Percentiles rank a stretch among this genome's conserved stretches.
Conservation (phyloP, 2,797 vertebrate species). For the Spheniscus humboldti region DNA sequence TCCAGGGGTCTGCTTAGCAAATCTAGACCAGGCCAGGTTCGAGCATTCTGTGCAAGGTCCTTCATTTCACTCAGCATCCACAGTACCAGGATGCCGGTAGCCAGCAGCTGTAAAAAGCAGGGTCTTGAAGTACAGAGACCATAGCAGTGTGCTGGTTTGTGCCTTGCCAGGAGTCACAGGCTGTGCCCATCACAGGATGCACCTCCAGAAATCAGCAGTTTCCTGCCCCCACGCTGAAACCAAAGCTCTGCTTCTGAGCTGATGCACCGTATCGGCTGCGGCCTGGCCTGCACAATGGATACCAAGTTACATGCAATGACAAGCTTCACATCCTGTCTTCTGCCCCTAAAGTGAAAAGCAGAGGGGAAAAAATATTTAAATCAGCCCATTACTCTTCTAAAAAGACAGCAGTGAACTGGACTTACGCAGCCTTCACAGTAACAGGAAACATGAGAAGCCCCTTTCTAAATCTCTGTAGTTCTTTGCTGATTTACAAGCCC, state of each 20-base stretch:
- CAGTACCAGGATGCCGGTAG: fast-evolving
- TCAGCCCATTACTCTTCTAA: neutral
- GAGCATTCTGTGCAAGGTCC: neutral
- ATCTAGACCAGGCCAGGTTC: neutral
- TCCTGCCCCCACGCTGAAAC: fast-evolving
- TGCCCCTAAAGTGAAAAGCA: neutral
- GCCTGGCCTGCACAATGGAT: neutral
- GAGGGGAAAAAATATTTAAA: neutral
- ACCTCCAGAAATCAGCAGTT: fast-evolving
- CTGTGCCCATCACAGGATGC: neutral
- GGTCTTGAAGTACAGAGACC: neutral
- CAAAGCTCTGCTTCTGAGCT: neutral
- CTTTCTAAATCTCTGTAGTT: neutral
- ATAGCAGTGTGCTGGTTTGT: neutral
- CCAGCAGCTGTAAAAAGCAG: neutral
- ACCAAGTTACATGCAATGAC: neutral
- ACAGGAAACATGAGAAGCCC: neutral
- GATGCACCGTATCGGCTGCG: fast-evolving
- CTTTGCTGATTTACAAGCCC: neutral
- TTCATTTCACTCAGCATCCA: neutral
- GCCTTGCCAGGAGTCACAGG: neutral
- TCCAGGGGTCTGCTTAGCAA: neutral
- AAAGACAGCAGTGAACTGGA: neutral
- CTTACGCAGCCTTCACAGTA: neutral
- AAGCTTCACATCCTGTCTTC: neutral